A percentile compares a stretch with the other conserved stretches of the same genome.
phyloP scores from a whole-genome alignment of 2,888 invertebrate species.

The Neoscelio sp. region DNA sequence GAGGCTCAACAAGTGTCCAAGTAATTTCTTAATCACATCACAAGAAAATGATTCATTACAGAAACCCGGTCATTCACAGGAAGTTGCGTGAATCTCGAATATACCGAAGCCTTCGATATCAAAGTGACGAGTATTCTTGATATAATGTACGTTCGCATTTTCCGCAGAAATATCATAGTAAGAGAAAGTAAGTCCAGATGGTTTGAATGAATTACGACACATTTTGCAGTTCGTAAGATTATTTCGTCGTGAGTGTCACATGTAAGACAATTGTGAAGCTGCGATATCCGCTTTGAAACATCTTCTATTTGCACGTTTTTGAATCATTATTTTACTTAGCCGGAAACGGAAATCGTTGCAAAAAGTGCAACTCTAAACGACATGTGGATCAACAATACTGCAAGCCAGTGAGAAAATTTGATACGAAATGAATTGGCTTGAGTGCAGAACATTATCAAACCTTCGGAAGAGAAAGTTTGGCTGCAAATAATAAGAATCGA shows the following conservation, averaged over 20 bases:
- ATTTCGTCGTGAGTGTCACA: slow-evolving; percentile 29
- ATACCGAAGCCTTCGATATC: slow-evolving; percentile 43
- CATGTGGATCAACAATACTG: slow-evolving; percentile 64
- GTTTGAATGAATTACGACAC: slow-evolving; percentile 62
- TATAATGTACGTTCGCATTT: slow-evolving; percentile 29
- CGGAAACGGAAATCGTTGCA: slow-evolving; percentile 63
- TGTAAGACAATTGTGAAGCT: slow-evolving; percentile 2
- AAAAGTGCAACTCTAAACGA: slow-evolving; percentile 56
- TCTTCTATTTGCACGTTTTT: slow-evolving; percentile 4
- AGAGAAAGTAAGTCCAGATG: slow-evolving; percentile 73
- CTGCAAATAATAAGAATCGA: slow-evolving; percentile 67
- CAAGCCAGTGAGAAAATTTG: slow-evolving; percentile 58
- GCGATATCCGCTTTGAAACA: not conserved
- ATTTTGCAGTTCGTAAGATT: slow-evolving; percentile 36
- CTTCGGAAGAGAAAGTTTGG: slow-evolving; percentile 73
- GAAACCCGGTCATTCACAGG: slow-evolving; percentile 63
- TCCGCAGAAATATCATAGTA: slow-evolving; percentile 50
- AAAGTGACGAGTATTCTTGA: slow-evolving; percentile 34
- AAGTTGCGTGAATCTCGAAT: slow-evolving; percentile 64
- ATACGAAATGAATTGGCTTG: slow-evolving; percentile 57
- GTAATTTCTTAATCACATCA: slow-evolving; percentile 68
- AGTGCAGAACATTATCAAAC: slow-evolving; percentile 63
- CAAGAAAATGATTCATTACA: slow-evolving; percentile 67
- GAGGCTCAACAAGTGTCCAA: slow-evolving; percentile 60
- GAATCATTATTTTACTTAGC: slow-evolving; percentile 47